Percentiles rank a stretch among this genome's conserved stretches.
These are phyloP conservation scores for Columbina picui DNA, from an alignment of 2,113 vertebrate species.

Conservation along the genomic window DNA sequence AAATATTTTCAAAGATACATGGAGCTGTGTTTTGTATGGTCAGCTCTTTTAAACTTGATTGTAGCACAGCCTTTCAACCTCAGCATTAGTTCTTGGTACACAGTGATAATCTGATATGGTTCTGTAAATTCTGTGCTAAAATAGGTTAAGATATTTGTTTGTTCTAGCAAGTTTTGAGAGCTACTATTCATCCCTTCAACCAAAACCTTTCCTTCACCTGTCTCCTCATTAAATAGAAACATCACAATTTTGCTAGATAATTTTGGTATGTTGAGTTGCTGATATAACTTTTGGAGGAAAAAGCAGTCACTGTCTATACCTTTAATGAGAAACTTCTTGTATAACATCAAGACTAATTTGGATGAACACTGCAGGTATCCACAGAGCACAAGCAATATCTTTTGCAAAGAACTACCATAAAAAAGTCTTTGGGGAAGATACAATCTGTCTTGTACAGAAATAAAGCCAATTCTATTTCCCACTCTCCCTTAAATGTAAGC, in stretches of 20 bases:
- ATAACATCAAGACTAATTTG: constrained; percentile 22
- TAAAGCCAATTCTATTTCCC: constrained; percentile 42
- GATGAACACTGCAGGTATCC: constrained; percentile 10
- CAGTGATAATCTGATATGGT: background rate
- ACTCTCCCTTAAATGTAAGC: constrained; percentile 5
- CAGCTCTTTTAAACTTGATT: background rate
- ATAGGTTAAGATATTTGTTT: background rate
- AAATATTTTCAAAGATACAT: background rate
- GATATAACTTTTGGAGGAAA: background rate
- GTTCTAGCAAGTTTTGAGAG: background rate
- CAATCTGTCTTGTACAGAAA: constrained; percentile 1
- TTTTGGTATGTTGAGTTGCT: background rate
- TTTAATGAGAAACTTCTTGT: constrained; percentile 24
- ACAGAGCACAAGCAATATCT: background rate
- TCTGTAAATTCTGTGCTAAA: background rate
- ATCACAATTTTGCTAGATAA: background rate
- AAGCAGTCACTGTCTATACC: background rate
- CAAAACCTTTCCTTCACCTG: background rate
- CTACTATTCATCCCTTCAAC: background rate
- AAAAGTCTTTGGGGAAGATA: constrained; percentile 36
- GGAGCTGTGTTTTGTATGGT: background rate
- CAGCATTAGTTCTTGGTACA: background rate
- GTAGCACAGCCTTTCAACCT: background rate
- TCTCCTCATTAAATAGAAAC: background rate
- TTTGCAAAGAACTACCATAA: constrained; percentile 18